These are phyloP conservation scores for Gerris buenoi DNA, from an alignment of 1,140 invertebrate species.

Conservation along the genomic window DNA sequence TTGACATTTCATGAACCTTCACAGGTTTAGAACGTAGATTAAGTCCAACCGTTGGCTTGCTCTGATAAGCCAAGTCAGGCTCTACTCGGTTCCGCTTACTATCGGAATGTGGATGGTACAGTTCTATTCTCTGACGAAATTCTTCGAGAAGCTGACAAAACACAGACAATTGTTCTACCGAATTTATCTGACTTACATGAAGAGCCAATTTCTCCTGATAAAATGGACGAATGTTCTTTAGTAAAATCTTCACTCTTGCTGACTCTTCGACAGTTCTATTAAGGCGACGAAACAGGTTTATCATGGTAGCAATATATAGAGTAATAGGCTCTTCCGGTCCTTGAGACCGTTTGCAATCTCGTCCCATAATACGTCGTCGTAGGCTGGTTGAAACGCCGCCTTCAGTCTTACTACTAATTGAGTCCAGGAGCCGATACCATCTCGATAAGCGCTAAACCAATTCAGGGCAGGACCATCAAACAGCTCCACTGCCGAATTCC, in stretches of 20 bases:
- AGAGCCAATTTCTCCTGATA: conserved; percentile 16
- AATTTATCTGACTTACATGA: background rate
- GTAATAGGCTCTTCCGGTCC: conserved; percentile 21
- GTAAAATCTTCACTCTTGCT: conserved; percentile 21
- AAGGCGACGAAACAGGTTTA: conserved; percentile 26
- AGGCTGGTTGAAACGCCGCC: conserved; percentile 6
- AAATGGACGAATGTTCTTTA: conserved; percentile 24
- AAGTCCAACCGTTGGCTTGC: too few relatives aligned
- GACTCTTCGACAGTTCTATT: conserved; percentile 18
- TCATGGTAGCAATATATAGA: conserved; percentile 24
- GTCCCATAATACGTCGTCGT: conserved; percentile 23
- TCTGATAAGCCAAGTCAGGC: conserved; percentile 3
- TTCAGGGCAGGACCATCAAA: conserved; percentile 6
- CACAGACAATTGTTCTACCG: background rate
- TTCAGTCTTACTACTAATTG: background rate
- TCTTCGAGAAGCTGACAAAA: background rate
- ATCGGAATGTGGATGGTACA: background rate
- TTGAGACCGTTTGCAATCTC: conserved; percentile 24
- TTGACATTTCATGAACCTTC: too few relatives aligned
- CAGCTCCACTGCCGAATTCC: background rate
- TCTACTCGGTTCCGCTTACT: background rate
- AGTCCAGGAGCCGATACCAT: background rate
- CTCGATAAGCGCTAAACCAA: background rate
- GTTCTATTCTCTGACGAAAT: background rate
- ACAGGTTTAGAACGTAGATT: too few relatives aligned